A percentile compares a stretch with the other conserved stretches of the same genome.
Evolutionary conservation across 92 coral and sea anemone species (phyloP).

Genomic region (Pocillopora meandrina): DNA sequence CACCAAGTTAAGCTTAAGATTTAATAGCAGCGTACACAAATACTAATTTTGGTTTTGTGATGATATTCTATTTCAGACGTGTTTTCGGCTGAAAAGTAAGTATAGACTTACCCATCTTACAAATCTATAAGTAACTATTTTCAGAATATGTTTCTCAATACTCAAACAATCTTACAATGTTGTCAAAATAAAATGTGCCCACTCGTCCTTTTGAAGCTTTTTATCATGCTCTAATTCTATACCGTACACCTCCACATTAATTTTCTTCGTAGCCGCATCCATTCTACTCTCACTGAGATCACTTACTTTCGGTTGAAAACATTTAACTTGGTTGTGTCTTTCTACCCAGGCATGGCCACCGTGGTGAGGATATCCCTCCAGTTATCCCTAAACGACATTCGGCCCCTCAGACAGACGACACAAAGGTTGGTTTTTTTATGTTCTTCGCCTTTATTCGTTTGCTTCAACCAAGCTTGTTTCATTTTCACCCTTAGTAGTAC

Average conservation of each 20-base stretch:
- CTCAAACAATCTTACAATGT: too few relatives aligned
- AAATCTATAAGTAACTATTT: too few relatives aligned
- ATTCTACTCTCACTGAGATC: neutral
- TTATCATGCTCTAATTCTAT: too few relatives aligned
- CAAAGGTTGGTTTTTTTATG: neutral
- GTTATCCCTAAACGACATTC: slow-evolving; percentile 33
- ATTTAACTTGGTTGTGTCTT: neutral
- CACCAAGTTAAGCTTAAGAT: too few relatives aligned
- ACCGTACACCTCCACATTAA: too few relatives aligned
- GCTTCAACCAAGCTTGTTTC: too few relatives aligned
- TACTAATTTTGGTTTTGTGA: neutral
- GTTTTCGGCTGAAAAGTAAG: slow-evolving; percentile 31
- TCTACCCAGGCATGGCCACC: slow-evolving; percentile 5
- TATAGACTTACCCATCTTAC: neutral
- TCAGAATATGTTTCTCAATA: too few relatives aligned
- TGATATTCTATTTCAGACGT: slow-evolving; percentile 8
- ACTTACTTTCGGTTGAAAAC: neutral
- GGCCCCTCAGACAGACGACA: slow-evolving; percentile 1
- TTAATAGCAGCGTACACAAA: neutral
- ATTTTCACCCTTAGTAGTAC: too few relatives aligned
- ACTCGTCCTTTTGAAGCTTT: too few relatives aligned
- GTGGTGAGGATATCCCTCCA: slow-evolving; percentile 2
- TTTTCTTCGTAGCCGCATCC: too few relatives aligned
- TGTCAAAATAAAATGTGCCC: too few relatives aligned
- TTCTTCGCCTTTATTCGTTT: too few relatives aligned